Evolutionary conservation across 2,888 invertebrate species (phyloP), one percentile per base, ranked within the genome.

Genomic region (Bugulina stolonifera): DNA sequence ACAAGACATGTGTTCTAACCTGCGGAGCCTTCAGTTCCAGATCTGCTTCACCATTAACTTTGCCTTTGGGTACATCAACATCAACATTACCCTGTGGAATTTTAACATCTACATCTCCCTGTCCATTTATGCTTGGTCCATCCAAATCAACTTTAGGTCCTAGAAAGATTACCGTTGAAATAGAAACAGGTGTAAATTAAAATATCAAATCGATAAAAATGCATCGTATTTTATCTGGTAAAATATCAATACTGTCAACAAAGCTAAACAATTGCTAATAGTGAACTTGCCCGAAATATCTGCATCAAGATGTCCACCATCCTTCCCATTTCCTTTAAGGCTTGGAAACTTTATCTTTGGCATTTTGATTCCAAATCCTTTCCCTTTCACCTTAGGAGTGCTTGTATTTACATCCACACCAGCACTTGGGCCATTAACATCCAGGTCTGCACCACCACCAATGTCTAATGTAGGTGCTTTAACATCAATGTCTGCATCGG

Each of bases 311-410:
- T 35, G 22, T 29, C 72, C 72, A 34, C 35, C 32, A n/a, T 27
- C 32, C n/a, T 34, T 64, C 2, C 18, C 64, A n/a, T n/a, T 32
- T 64, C 32, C 34, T 32, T 64, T 64, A 14, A 64, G 32, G n/a
- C 64, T 64, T 5, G 64, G 64, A 34, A 64, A 64, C n/a, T 64
- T 64, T 34, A 72, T 35, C 23, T 72, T 55, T 25, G 55, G 58
- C 34, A 29, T 64, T 29, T 57, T 58, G 22, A 55, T 29, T 27
- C 57, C 54, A 18, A 55, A 57, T 23, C 71, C 71, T 54, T 58
- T 55, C n/a, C 72, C 58, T 72, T 55, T 55, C 18, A n/a, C 27
- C 32, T 55, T 57, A n/a, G 54, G 35, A 32, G 35, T 22, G 27
- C 27, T 58, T 22, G 57, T 35, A 64, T 64, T 27, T 14, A 72